Conservation (phyloP, 1,140 invertebrate species). For the Bombus balteatus region DNA sequence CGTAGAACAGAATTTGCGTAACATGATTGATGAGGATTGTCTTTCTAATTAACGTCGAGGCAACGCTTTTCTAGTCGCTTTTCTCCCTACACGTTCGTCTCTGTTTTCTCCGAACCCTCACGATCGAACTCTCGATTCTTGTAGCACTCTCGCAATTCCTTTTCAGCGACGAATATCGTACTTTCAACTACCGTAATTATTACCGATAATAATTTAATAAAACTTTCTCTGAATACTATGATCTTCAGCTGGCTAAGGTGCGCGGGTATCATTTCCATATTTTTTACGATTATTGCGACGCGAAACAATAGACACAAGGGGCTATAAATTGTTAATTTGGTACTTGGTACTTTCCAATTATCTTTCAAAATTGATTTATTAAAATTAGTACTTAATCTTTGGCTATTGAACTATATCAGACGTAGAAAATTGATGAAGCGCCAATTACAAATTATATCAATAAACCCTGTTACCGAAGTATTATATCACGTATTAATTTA, state of each 20-base stretch:
- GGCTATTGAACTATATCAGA: no score
- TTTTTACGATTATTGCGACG: background rate
- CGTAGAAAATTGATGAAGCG: no score
- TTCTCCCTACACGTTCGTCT: background rate
- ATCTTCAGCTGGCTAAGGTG: no score
- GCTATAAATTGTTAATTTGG: no score
- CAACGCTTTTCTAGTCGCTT: background rate
- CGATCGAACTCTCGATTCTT: background rate
- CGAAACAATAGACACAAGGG: background rate
- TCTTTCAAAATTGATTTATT: no score
- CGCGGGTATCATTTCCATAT: background rate
- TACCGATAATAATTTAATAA: background rate
- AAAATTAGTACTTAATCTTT: no score
- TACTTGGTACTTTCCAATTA: no score
- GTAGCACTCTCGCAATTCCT: background rate
- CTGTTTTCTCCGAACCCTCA: background rate
- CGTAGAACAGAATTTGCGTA: conserved; percentile 8
- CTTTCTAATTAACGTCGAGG: conserved; percentile 13
- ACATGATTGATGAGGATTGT: conserved; percentile 36
- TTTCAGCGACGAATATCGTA: background rate
- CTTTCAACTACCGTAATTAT: background rate
- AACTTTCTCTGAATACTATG: background rate
- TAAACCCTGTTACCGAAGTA: no score
- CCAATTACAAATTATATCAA: no score
- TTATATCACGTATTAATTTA: no score